Conservation (phyloP, 2,113 vertebrate genomes). For the Crocuta crocuta region DNA sequence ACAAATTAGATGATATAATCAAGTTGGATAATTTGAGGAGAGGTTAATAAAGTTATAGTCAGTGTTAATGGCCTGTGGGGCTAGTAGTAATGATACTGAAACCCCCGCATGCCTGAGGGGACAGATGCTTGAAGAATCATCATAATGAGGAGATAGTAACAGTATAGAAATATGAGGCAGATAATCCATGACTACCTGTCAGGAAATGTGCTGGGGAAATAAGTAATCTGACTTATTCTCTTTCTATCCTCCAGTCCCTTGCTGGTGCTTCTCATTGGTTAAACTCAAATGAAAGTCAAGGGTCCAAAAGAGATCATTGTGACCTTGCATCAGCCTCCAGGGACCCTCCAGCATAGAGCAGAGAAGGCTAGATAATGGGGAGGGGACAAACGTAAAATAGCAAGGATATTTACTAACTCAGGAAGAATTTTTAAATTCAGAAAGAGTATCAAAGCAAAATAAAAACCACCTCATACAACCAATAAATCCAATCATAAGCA, state of each 20-base stretch:
- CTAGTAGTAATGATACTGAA: not conserved
- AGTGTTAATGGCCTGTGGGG: not conserved
- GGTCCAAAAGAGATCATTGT: not conserved
- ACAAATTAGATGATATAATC: not conserved
- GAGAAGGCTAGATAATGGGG: not conserved
- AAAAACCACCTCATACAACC: not conserved
- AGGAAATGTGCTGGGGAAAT: not conserved
- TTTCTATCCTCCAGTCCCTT: not conserved
- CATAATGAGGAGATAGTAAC: not conserved
- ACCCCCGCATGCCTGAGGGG: not conserved
- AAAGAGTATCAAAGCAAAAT: conserved; percentile 1
- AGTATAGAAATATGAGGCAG: not conserved
- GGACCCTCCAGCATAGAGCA: not conserved
- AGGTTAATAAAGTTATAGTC: not conserved
- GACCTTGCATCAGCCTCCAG: not conserved
- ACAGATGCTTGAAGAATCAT: not conserved
- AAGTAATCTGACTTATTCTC: not conserved
- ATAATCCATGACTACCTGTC: not conserved
- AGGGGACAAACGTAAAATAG: not conserved
- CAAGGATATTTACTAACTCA: not conserved
- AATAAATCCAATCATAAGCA: not conserved
- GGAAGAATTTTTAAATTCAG: not conserved
- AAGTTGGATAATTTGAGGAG: not conserved
- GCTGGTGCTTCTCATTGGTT: not conserved
- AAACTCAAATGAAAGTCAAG: not conserved